Base-by-base conservation (phyloP, 2,797 vertebrate species). In the Labroides dimidiatus region DNA sequence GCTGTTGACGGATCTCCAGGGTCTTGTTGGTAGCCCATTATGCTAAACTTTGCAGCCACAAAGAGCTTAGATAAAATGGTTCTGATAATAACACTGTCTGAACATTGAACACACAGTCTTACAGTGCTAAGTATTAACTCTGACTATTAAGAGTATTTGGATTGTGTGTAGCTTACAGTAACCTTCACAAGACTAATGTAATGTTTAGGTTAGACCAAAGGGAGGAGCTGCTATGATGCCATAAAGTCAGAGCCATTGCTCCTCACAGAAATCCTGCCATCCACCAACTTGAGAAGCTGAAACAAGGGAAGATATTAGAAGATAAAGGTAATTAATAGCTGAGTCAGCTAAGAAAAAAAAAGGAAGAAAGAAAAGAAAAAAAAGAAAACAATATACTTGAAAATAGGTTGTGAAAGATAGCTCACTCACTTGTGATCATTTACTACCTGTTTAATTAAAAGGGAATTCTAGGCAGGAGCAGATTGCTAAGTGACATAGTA, bases 161-260 rank as follows among this genome's bases (percentile, higher is more conserved):
- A 17, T 8, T 47, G 14, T 55, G 4, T 21, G 6, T 9, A 27
- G 23, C 1, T 57, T 6, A 42, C 58, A 39, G 8, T 45, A 14
- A 42, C 10, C 20, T 33, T 15, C 20, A 4, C 17, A 14, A 13
- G 52, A 57, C 11, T 53, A n/a, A 21, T 54, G n/a, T 72, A 42
- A 24, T 80, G 43, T 17, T 27, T 20, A 44, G 48, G 2, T 5
- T 24, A 61, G 79, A 63, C 89, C 89, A 87, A 82, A 70, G 37
- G 66, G 86, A 37, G 82, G 82, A 52, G 86, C 82, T 89, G 80
- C 73, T 75, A 82, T 59, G 19, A 53, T 62, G 24, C 21, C 5
- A 2, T 24, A 21, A 4, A 57, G 27, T 27, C 73, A 30, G 33
- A 11, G 5, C 39, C 52, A 21, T 37, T 16, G 17, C 10, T 56